Conservation (phyloP, 1,140 invertebrate species). For the Popillia japonica region DNA sequence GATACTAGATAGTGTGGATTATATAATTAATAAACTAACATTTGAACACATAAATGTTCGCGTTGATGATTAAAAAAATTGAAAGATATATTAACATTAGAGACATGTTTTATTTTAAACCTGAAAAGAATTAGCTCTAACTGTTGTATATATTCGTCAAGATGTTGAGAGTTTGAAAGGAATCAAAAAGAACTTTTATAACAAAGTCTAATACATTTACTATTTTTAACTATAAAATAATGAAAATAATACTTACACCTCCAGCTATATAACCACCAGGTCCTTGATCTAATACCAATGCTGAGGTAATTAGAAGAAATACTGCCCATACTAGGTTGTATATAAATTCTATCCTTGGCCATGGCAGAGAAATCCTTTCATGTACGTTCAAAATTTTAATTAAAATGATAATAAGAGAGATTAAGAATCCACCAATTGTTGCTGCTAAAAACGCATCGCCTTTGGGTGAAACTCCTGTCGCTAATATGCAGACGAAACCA, state of each 20-base stretch:
- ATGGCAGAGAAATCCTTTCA: constrained; percentile 39
- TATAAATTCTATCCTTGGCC: constrained; percentile 43
- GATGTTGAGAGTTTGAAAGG: too few species aligned
- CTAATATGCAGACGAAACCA: constrained; percentile 43
- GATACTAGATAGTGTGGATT: too few species aligned
- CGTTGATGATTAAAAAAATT: too few species aligned
- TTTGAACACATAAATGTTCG: too few species aligned
- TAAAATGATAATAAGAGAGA: constrained; percentile 39
- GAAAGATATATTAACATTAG: too few species aligned
- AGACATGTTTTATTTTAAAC: too few species aligned
- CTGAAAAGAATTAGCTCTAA: too few species aligned
- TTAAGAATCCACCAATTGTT: constrained; percentile 43
- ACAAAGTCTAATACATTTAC: too few species aligned
- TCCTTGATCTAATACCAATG: constrained; percentile 39
- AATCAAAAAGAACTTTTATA: too few species aligned
- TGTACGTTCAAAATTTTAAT: constrained; percentile 41
- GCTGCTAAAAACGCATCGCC: constrained; percentile 46
- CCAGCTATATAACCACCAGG: constrained; percentile 44
- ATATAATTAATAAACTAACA: too few species aligned
- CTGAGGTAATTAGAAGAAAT: constrained; percentile 43
- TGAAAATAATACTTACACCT: constrained; percentile 42
- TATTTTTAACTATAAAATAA: too few species aligned
- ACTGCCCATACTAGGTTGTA: constrained; percentile 42
- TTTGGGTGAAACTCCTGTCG: constrained; percentile 19
- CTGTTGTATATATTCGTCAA: too few species aligned